Percentiles rank a stretch among this genome's conserved stretches.
Evolutionary conservation across 1,140 invertebrate species (phyloP).

Genomic region (Musca vetustissima): DNA sequence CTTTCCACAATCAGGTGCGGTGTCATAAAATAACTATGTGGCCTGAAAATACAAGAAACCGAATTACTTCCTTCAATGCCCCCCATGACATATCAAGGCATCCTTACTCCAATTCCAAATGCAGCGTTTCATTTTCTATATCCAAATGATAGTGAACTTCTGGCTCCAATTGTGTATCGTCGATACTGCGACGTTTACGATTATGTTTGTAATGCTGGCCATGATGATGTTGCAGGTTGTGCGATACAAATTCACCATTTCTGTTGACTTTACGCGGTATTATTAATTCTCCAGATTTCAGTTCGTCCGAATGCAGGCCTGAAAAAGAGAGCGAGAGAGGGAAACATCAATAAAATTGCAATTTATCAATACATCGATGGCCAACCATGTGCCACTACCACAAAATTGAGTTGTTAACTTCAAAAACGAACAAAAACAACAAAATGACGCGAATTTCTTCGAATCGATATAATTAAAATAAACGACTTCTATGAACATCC

Average conservation of each 20-base stretch:
- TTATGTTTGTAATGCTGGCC: slow-evolving; percentile 38
- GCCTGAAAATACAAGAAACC: slow-evolving; percentile 49
- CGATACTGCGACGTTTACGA: slow-evolving; percentile 19
- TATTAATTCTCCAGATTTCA: slow-evolving; percentile 59
- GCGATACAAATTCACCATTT: slow-evolving; percentile 60
- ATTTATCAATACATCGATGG: too few relatives aligned
- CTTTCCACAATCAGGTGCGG: slow-evolving; percentile 73
- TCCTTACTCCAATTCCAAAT: slow-evolving; percentile 57
- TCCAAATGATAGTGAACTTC: slow-evolving; percentile 63
- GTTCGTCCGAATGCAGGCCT: slow-evolving; percentile 58
- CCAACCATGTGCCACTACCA: too few relatives aligned
- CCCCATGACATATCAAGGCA: not conserved
- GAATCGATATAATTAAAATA: too few relatives aligned
- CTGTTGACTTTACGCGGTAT: slow-evolving; percentile 62
- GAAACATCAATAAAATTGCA: slow-evolving; percentile 10
- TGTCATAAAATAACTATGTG: slow-evolving; percentile 68
- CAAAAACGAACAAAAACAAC: too few relatives aligned
- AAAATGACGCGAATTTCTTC: too few relatives aligned
- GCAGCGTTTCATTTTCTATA: slow-evolving; percentile 59
- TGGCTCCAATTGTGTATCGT: slow-evolving; percentile 25
- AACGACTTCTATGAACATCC: slow-evolving; percentile 1
- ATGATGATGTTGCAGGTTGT: slow-evolving; percentile 61
- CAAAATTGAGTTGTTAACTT: too few relatives aligned
- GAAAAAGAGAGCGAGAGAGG: too few relatives aligned
- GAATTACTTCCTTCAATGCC: not conserved